Conservation (phyloP, 2,888 invertebrate genomes). For the Hydrotaea cyrtoneurina region DNA sequence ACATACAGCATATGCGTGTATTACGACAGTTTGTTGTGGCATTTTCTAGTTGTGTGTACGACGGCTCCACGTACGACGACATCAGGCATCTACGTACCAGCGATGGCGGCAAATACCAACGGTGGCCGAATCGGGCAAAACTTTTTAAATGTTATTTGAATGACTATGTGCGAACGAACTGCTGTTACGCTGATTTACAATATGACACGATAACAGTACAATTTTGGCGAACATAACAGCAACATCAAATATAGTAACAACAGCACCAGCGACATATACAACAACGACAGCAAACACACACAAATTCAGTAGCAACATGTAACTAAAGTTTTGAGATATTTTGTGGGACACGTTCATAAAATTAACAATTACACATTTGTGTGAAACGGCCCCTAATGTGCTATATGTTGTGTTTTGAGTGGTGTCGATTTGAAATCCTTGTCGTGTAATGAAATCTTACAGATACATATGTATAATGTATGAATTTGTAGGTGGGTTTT, state of each 20-base stretch:
- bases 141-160: slow-evolving; percentile 41
- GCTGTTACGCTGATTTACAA: slow-evolving; percentile 68
- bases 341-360: slow-evolving; percentile 59
- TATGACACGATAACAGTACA: slow-evolving; percentile 67
- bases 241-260: slow-evolving; percentile 36
- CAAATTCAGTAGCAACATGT: slow-evolving; percentile 32
- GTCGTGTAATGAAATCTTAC: no score
- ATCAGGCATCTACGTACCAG: slow-evolving; percentile 5
- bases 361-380: slow-evolving; percentile 54
- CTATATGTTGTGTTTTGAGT: no score
- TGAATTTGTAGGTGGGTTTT: no score
- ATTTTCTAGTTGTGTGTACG: slow-evolving; percentile 59
- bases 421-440: no score
- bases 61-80: slow-evolving; percentile 36
- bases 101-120: slow-evolving; percentile 23
- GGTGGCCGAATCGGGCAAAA: slow-evolving; percentile 11
- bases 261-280: not conserved
- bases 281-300: not conserved
- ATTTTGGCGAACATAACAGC: slow-evolving; percentile 68
- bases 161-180: slow-evolving; percentile 65
- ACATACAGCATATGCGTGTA: slow-evolving; percentile 56
- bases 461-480: no score
- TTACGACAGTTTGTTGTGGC: slow-evolving; percentile 65
- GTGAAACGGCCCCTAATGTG: not conserved
- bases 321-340: slow-evolving; percentile 41